phyloP scores from a whole-genome alignment of 2,113 vertebrate species.

The Mastomys coucha region DNA sequence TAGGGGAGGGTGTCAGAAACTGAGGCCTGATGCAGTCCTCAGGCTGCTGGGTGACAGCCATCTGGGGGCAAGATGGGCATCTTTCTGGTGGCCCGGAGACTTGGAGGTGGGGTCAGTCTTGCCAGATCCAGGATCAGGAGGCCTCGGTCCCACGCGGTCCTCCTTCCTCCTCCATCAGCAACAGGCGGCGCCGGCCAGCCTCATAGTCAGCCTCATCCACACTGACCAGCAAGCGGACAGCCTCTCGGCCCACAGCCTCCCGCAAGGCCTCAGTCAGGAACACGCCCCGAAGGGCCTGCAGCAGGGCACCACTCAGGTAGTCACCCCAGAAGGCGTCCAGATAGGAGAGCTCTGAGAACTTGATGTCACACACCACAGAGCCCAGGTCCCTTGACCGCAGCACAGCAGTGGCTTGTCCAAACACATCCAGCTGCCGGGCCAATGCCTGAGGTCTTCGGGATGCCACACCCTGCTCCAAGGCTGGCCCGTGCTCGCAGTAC shows the following conservation, averaged over 20 bases:
- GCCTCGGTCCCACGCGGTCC: background rate
- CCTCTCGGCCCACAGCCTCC: conserved; percentile 92
- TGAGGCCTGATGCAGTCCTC: background rate
- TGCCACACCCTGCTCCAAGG: conserved; percentile 90
- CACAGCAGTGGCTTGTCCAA: conserved; percentile 92
- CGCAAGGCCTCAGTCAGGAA: conserved; percentile 95
- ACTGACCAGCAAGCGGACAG: conserved; percentile 93
- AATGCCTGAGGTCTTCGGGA: conserved; percentile 92
- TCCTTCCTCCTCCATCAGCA: conserved; percentile 84
- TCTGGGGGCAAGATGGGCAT: conserved; percentile 46
- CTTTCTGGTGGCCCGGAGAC: conserved; percentile 30
- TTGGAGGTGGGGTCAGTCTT: conserved; percentile 31
- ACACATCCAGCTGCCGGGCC: conserved; percentile 93
- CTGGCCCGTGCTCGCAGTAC: conserved; percentile 93
- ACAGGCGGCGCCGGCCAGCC: conserved; percentile 89
- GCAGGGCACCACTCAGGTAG: conserved; percentile 94
- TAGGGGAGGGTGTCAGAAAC: conserved; percentile 23
- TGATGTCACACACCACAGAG: conserved; percentile 95
- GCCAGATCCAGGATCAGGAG: conserved; percentile 61
- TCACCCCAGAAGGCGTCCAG: conserved; percentile 95
- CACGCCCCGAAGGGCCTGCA: conserved; percentile 94
- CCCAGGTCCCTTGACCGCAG: conserved; percentile 93
- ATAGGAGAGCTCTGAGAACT: conserved; percentile 94
- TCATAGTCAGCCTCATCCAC: conserved; percentile 96
- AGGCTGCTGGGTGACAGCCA: conserved; percentile 42